phyloP scores from a whole-genome alignment of 2,113 vertebrate genomes.

The Edolisoma coerulescens region DNA sequence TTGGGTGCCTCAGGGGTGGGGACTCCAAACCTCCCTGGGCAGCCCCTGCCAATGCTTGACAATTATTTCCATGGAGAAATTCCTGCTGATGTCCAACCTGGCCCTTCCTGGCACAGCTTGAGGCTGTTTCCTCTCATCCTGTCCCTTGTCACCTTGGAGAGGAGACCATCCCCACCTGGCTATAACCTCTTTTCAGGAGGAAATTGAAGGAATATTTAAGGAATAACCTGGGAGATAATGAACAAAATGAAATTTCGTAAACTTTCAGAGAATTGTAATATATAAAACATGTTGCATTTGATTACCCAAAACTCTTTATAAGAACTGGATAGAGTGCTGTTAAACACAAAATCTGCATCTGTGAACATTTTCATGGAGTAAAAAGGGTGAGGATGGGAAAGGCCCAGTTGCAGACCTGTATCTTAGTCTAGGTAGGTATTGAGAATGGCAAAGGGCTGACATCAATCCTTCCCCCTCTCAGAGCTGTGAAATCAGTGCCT shows the following conservation, averaged over 20 bases:
- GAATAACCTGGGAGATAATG: background rate
- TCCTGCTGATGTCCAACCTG: background rate
- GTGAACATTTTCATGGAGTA: background rate
- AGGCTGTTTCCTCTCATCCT: accelerated
- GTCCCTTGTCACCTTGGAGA: background rate
- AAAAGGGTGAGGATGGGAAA: background rate
- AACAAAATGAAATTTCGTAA: background rate
- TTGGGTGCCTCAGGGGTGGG: background rate
- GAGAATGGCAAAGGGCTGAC: accelerated
- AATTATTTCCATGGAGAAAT: background rate
- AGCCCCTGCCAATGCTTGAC: background rate
- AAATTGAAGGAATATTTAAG: background rate
- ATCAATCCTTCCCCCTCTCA: background rate
- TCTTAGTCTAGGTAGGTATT: background rate
- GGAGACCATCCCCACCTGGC: background rate
- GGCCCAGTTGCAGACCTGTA: background rate
- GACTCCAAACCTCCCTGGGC: background rate
- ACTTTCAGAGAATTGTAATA: background rate
- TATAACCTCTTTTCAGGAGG: background rate
- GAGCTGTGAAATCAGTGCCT: background rate
- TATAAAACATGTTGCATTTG: background rate
- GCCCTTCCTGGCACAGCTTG: accelerated
- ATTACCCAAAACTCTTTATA: background rate
- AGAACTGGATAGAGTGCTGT: background rate
- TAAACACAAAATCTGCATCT: background rate